Evolutionary conservation across 2,797 vertebrate genomes (phyloP), one percentile per base, ranked within the genome.

Genomic region (Fistularia commersonii): DNA sequence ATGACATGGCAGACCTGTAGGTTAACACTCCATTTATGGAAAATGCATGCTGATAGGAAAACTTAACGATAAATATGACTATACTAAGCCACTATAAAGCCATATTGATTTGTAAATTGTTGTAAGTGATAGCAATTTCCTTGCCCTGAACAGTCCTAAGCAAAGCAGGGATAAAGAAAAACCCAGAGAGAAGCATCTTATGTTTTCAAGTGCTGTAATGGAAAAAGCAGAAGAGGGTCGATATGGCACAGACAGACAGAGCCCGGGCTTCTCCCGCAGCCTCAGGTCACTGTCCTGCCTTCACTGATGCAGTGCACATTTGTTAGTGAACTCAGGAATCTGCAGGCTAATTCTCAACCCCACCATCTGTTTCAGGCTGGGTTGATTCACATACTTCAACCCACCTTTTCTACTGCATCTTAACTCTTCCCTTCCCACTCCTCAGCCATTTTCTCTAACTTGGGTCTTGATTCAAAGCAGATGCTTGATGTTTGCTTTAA

Each of bases 201-300:
- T 23, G 23, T 23, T 23, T 23, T 23, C 23, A 23, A 23, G 23
- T 23, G 23, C 23, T 23, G 23, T 80, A 84, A 90, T 78, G 83
- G 81, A 71, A 54, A 41, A 15, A 41, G 52, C 59, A 54, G 38
- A 53, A 70, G 56, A 14, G 54, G 84, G 81, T 89, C 83, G 58
- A 88, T 90, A 81, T 78, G 36, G 69, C 62, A 59, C 69, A 76
- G 78, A 74, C 75, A 65, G 64, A 72, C 43, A 35, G 12, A 23
- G 51, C 51, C 66, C 53, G 52, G 60, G 51, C 54, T 50, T 59
- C 65, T 51, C 61, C 64, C 36, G 34, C 14, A 35, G 66, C 64
- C 68, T 54, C 54, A 7, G 54, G 50, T 56, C 55, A 40, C 46
- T 64, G 66, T 69, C 57, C 37, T 15, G 32, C 64, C 48, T 41